phyloP scores from a whole-genome alignment of 2,113 vertebrate species.

The Dolichallabes microphthalmus region DNA sequence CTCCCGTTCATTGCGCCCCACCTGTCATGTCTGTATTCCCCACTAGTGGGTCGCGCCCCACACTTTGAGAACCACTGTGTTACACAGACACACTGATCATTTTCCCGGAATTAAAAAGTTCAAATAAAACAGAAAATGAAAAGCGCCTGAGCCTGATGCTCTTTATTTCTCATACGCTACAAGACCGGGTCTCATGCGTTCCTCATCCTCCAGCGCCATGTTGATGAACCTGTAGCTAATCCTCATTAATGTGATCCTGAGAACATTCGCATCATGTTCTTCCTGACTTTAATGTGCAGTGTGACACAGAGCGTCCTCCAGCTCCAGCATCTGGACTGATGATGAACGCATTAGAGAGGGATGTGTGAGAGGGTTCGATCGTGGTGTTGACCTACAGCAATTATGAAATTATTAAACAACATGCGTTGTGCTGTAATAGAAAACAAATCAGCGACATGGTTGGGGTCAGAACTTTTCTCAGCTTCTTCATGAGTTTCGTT shows the following conservation, averaged over 20 bases:
- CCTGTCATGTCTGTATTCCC: too few species aligned
- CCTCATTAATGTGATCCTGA: not conserved
- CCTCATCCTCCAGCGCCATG: not conserved
- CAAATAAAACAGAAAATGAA: not conserved
- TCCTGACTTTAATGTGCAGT: not conserved
- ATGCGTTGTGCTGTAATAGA: not conserved
- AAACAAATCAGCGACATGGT: not conserved
- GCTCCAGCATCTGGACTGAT: not conserved
- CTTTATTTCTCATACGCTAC: not conserved
- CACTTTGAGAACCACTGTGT: too few species aligned
- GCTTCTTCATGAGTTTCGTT: too few species aligned
- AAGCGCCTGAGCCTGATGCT: not conserved
- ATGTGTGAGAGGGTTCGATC: not conserved
- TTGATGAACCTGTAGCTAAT: not conserved
- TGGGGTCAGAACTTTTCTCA: not conserved
- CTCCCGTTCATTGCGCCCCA: too few species aligned
- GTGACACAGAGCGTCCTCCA: not conserved
- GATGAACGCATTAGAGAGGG: not conserved
- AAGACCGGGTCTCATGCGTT: not conserved
- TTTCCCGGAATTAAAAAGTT: not conserved
- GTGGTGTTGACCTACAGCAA: not conserved
- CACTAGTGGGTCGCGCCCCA: too few species aligned
- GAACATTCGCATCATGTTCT: not conserved
- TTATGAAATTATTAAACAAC: too few species aligned
- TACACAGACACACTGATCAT: too few species aligned